Evolutionary conservation across 2,888 invertebrate species (phyloP), one percentile per base, ranked within the genome.

Genomic region (Nymphalis polychloros): DNA sequence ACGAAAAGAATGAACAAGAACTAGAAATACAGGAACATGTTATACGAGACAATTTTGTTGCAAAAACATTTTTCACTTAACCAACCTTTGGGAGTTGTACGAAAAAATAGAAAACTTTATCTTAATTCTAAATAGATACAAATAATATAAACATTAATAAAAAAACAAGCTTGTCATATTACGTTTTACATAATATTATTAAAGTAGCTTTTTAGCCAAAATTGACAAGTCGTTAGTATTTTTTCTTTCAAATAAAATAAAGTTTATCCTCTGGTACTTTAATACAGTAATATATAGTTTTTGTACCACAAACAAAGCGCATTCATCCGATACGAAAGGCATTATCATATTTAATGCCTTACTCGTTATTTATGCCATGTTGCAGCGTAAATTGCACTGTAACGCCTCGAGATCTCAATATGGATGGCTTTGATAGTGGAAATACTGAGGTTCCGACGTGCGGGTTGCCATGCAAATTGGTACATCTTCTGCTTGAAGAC

Each of bases 391-490:
- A 85, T 84, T 84, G 83, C 81, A 75, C 70, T 83, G 27, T 31
- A 55, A 55, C 87, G 86, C 87, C 87, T 83, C 81, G 81, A 86
- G 87, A 86, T 86, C 87, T 87, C 84, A 83, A 84, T 86, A 84
- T 81, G 83, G 79, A 77, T 78, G 79, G 68, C 69, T 77, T 50
- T 74, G 85, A 87, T 87, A 85, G 71, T 73, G 78, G 74, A 78
- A 68, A 75, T 78, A 76, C 77, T 75, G 72, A 74, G 59, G 69
- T 76, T 70, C 73, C 68, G 68, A 70, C 66, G 69, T 73, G 73
- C 63, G 64, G 68, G 64, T 69, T 67, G 63, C 52, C 31, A 63
- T 65, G 65, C 67, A 68, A 70, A 70, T 72, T 72, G 69, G 72
- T 73, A 73, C 74, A 41, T 46, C 57, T 57, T 63, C 50, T 59